Conservation (phyloP, 1,140 invertebrate genomes). For the Wiebesia pumilae region DNA sequence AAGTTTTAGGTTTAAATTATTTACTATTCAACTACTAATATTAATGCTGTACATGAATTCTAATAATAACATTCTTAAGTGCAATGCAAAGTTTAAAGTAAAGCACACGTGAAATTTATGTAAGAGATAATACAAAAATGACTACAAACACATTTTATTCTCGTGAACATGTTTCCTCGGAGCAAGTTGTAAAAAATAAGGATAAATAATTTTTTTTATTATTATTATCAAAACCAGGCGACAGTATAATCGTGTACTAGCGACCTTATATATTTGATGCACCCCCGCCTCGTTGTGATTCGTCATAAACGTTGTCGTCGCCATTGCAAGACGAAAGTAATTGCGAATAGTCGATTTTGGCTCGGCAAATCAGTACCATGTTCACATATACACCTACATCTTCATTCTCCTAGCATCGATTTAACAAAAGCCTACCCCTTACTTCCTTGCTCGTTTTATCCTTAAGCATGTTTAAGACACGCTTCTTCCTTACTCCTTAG, state of each 20-base stretch:
- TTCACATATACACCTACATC: background rate
- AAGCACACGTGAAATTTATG: too few species aligned
- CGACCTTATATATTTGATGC: background rate
- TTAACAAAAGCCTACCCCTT: conserved; percentile 2
- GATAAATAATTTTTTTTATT: background rate
- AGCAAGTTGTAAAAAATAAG: background rate
- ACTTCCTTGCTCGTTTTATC: background rate
- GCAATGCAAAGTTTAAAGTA: too few species aligned
- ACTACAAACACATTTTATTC: background rate
- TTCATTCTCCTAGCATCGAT: background rate
- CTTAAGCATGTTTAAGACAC: background rate
- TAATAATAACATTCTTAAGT: too few species aligned
- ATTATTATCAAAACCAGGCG: background rate
- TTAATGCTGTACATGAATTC: too few species aligned
- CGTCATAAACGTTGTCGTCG: background rate
- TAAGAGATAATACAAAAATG: too few species aligned
- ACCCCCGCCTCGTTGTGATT: background rate
- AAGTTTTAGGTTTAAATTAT: too few species aligned
- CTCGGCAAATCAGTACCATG: background rate
- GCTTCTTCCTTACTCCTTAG: background rate
- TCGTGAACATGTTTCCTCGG: background rate
- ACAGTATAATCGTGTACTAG: background rate
- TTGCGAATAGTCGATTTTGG: background rate
- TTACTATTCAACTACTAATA: too few species aligned
- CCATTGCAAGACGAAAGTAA: background rate